A percentile compares a stretch with the other conserved stretches of the same genome.
Evolutionary conservation across 2,888 invertebrate species (phyloP).

Genomic region (Leucophora obtusa): DNA sequence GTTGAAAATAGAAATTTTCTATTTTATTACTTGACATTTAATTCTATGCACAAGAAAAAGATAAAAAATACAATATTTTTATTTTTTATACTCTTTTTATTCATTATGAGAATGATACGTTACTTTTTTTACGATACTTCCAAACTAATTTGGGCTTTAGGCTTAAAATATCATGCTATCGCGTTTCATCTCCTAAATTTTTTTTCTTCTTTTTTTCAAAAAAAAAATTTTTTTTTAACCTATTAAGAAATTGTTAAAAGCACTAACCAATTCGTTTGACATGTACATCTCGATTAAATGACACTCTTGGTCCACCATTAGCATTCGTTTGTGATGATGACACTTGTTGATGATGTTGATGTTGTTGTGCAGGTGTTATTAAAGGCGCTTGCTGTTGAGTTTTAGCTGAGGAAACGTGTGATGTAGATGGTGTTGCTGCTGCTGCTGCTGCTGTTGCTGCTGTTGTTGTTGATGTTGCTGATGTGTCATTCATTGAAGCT

Average conservation of each 20-base stretch:
- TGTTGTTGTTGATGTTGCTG: constrained; percentile 35
- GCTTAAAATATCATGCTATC: too few species aligned
- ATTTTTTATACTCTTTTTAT: too few species aligned
- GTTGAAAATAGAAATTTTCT: too few species aligned
- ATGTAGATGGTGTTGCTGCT: constrained; percentile 56
- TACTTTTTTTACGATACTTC: too few species aligned
- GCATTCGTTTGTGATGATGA: constrained; percentile 49
- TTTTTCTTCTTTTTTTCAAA: too few species aligned
- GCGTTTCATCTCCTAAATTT: too few species aligned
- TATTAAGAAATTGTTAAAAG: not conserved
- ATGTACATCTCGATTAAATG: constrained; percentile 94
- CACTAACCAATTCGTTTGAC: constrained; percentile 92
- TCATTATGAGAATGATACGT: too few species aligned
- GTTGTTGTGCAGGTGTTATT: constrained; percentile 22
- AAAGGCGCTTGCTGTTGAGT: constrained; percentile 31
- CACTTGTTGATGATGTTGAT: constrained; percentile 5
- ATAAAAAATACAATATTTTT: too few species aligned
- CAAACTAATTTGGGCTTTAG: too few species aligned
- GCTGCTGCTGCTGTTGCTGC: constrained; percentile 61
- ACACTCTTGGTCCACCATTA: constrained; percentile 86
- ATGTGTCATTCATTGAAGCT: constrained; percentile 53
- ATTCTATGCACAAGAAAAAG: too few species aligned
- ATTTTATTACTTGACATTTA: too few species aligned
- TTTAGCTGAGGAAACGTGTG: constrained; percentile 30
- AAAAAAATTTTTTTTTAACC: too few species aligned